Base-by-base conservation (phyloP, 2,888 invertebrate genomes). In the Lasioglossum marginatum region DNA sequence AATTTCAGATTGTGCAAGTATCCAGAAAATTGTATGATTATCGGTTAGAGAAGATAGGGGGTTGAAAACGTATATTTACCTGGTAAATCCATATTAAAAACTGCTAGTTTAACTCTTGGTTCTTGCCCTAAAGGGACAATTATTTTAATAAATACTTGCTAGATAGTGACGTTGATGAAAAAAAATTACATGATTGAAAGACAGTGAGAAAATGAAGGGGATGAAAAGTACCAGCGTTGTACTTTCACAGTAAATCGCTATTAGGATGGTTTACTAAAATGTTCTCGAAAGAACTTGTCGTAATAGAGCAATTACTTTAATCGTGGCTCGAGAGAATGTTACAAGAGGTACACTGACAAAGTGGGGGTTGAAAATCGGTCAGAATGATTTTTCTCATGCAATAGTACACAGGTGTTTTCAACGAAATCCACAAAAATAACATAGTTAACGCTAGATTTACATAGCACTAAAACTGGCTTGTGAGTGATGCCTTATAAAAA, bases 21-120 rank as follows among this genome's bases (percentile, higher is more conserved):
- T 27, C 27, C 60, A 60, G 60, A 60, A 60, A 60, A 60, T 60
- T 14, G n/a, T 60, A 60, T 60, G 60, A 60, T 60, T 60, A 60
- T 31, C 27, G 27, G 60, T 14, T 27, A 16, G 60, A 27, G 60
- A 27, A 60, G 27, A 60, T 27, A 27, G 14, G 27, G 60, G 27
- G 60, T 27, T 60, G 60, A 16, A 14, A 14, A 60, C 4, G 60
- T 60, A 27, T 60, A 60, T 60, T 60, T 60, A 60, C 16, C 60
- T 27, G 27, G 12, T 60, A 27, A 60, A 60, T 60, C 4, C 16
- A 16, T 60, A 60, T 27, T 27, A 27, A 27, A 60, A 27, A 27
- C 27, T 27, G 27, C 60, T 60, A 12, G 12, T 60, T 27, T 31
- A 60, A 60, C 27, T 60, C 60, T 52, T 23, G 23, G 5, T 5